Conservation (phyloP, 2,888 invertebrate species). For the Candidula unifasciata region DNA sequence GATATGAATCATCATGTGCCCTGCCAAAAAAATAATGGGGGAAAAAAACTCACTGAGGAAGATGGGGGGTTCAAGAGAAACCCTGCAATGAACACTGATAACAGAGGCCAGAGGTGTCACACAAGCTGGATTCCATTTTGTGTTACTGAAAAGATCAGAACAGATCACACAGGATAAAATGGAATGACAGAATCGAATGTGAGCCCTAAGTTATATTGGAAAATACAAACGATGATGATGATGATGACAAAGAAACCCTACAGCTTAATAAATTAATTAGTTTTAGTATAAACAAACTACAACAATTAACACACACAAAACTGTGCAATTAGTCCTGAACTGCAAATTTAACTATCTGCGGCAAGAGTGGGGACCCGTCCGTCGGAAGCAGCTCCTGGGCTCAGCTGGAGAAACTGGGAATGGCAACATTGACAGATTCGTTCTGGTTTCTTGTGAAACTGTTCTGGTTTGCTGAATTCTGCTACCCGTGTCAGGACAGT, state of each 20-base stretch:
- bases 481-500: conserved; percentile 87
- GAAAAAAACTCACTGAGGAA: no score
- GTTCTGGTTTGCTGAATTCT: conserved; percentile 81
- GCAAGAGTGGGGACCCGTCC: conserved; percentile 50
- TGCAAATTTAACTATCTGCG: conserved; percentile 37
- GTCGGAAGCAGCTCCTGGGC: conserved; percentile 55
- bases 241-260: no score
- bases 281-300: not conserved
- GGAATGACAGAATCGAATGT: not conserved
- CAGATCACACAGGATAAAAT: not conserved
- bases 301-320: not conserved
- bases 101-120: no score
- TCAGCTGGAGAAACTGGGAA: conserved; percentile 57
- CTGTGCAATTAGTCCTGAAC: not conserved
- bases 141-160: not conserved
- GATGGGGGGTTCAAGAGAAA: no score
- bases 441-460: conserved; percentile 91
- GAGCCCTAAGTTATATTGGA: not conserved
- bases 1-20: no score
- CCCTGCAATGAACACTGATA: no score
- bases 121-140: no score
- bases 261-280: not conserved
- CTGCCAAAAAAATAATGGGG: no score
- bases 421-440: conserved; percentile 90
- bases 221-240: not conserved